Conservation (phyloP, 2,797 vertebrate species). For the Sebastolobus altivelis region DNA sequence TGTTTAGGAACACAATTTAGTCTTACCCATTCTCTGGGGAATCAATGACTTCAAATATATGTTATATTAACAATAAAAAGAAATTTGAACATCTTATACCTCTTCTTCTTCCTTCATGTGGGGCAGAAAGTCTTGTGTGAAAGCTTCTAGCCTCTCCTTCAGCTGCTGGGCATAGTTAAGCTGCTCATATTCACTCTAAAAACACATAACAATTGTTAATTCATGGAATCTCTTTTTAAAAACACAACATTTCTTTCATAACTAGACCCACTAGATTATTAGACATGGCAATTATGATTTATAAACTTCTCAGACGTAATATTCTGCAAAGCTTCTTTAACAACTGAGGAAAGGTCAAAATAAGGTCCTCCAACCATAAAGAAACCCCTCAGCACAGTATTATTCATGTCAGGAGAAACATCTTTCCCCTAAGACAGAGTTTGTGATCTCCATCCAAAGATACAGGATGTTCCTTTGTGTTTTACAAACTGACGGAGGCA, state of each 20-base stretch:
- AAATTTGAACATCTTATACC: conserved; percentile 80
- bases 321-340: background rate
- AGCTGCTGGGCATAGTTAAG: conserved; percentile 98
- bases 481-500: conserved; percentile 28
- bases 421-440: background rate
- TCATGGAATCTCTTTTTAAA: background rate
- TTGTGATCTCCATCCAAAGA: conserved; percentile 12
- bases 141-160: conserved; percentile 96
- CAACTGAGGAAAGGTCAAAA: background rate
- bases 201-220: conserved; percentile 47
- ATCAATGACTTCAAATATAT: background rate
- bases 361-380: background rate
- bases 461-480: conserved; percentile 22
- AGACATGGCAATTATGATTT: background rate
- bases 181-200: conserved; percentile 95
- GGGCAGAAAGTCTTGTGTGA: conserved; percentile 98
- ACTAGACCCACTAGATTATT: background rate
- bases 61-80: background rate
- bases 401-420: conserved; percentile 30
- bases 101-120: conserved; percentile 99
- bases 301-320: background rate
- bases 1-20: background rate
- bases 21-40: conserved; percentile 19
- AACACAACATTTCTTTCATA: background rate
- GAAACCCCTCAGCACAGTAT: background rate